Evolutionary conservation across 2,888 invertebrate genomes (phyloP), one percentile per base, ranked within the genome.

Genomic region (Platynereis dumerilii): DNA sequence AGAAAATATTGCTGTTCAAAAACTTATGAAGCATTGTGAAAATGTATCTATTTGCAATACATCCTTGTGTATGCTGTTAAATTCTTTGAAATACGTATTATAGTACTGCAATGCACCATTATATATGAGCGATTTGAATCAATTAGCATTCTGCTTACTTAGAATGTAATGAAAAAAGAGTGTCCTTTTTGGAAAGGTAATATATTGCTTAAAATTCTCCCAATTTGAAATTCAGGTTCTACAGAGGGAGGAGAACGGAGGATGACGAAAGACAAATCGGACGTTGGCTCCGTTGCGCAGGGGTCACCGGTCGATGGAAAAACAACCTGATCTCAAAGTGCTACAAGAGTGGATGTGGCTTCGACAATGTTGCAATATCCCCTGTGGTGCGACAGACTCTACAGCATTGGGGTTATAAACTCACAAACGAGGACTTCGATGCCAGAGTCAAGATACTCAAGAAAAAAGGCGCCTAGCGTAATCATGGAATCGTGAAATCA

Each of bases 301-400:
- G 78, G 0, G 60, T 66, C 0, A 75, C 72, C 3, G 78, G 77
- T 22, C 44, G 78, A 48, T 78, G 77, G 77, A 69, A 72, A 24
- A 75, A 73, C 68, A 77, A 78, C 61, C 74, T 78, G 26, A 78
- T 78, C 56, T 67, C 75, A n/a, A 78, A 78, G 65, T 78, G 78
- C 71, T 73, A 72, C 29, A 67, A 60, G n/a, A 74, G 72, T 62
- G 73, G 73, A 0, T 72, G 74, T 66, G 71, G 65, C 5, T 78
- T 60, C 64, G 74, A 77, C 64, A 75, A 76, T 64, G 28, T 34
- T 17, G 69, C 62, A 0, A 66, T 78, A n/a, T 77, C 77, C 0
- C 78, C 78, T 1, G 78, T 78, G 7, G 77, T 78, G 1, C 54
- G 77, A 61, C 78, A 78, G 66, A 76, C 76, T n/a, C 63, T 78